Base-by-base conservation (phyloP, 2,113 vertebrate genomes). In the Mungos mungo region DNA sequence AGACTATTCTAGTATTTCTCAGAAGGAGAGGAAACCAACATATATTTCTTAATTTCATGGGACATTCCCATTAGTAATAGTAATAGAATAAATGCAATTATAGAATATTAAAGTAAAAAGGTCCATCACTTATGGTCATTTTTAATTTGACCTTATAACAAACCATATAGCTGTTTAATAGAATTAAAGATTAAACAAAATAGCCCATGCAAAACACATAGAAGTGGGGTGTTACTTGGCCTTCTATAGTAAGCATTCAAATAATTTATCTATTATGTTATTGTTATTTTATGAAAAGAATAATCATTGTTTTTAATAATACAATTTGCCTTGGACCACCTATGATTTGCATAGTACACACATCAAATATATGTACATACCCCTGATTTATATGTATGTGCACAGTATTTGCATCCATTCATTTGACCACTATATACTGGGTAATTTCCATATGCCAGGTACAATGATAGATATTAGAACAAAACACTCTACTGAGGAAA, bases 211-310 rank as follows among this genome's bases (percentile, higher is more conserved):
- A 66, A 80, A 84, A 89, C 15, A 47, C 60, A 76, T 11, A 60
- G 14, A 93, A 52, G 33, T 7, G 29, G 54, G 16, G 16, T 86
- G 9, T 74, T 76, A 69, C 29, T 33, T 68, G 35, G 4, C 35
- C 8, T 81, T 74, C n/a, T 19, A 71, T 1, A 77, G 45, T 35
- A 79, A 90, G 85, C 11, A 77, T 38, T 41, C 7, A 80, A 83
- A 77, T 60, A 92, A 54, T 15, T 45, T 50, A 77, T 19, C 50
- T 54, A 74, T n/a, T 54, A 72, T 4, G 41, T 9, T 45, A 6
- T 35, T 86, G 16, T 52, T 93, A 52, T 77, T 87, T 93, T 91
- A 90, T 96, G 54, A 90, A 96, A 69, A 74, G 19, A 89, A 79
- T 27, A 41, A 63, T 68, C n/a, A 90, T 66, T 90, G 33, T 31